Evolutionary conservation across 1,140 invertebrate genomes (phyloP), one percentile per base, ranked within the genome.

Genomic region (Galleria mellonella): DNA sequence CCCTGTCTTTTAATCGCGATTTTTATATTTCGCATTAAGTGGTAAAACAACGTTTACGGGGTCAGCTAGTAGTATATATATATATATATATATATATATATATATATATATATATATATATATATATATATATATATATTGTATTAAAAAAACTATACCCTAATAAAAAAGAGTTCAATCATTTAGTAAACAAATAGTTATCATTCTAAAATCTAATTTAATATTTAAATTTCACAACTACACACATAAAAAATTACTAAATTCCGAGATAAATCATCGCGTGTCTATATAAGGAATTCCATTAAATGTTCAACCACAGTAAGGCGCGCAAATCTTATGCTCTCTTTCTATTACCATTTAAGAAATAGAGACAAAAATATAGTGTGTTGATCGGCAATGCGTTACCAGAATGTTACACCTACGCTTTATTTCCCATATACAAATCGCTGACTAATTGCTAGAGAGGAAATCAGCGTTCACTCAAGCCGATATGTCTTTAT

Each of bases 401-500:
- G 14, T 13, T 17, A n/a, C 35, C 17, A 3, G 35, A 15, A 23
- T 37, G 35, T 37, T n/a, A 38, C 40, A 43, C 50, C 44, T 36
- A 47, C 49, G 32, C 35, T 10, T 17, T 38, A 9, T 29, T 35
- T 17, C 27, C 49, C 49, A 32, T 45, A 39, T 42, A 32, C 15
- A 17, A 33, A 32, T 9, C 11, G 30, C 32, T 47, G 50, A 52
- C 43, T 52, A 52, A 47, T 52, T 47, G 46, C 32, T 32, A 39
- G 9, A 37, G 35, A 37, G 14, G 17, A 37, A 13, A 17, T 37
- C 13, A 17, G 8, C 15, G 9, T 37, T 17, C 32, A 35, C n/a
- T n/a, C n/a, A n/a, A n/a, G n/a, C n/a, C n/a, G 17, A 23, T 3
- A 23, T 23, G 1, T 15, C 35, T 37, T 15, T 37, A 37, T 15